Evolutionary conservation across 1,140 invertebrate species (phyloP), one percentile per base, ranked within the genome.

Genomic region (Scaptomyza hsui): DNA sequence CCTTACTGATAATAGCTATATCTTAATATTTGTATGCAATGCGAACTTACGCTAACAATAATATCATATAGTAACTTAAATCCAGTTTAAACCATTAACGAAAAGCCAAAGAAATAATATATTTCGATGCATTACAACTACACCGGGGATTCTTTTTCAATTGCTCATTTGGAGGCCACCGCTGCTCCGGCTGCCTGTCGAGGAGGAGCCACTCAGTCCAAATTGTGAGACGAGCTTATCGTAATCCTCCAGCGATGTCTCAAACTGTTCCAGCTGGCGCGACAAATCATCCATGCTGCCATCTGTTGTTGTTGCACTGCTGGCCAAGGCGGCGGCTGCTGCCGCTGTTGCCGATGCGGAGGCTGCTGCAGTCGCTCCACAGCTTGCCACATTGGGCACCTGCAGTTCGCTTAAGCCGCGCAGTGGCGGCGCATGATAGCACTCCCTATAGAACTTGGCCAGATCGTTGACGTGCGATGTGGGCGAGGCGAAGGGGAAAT

Each of bases 401-500:
- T 85, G 80, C 9, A 94, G 92, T 64, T 95, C 93, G 75, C 94
- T 95, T 10, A 94, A 93, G 4, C 89, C 89, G 35, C 94, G 93
- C 24, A 96, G 91, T 29, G 94, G 94, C 0, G 95, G 96, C 4
- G 96, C 96, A 78, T 93, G 93, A 91, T 96, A 95, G 91, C 95
- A 97, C 78, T 96, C 95, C 4, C 94, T 92, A 91, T 96, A 96
- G 92, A 97, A 97, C 56, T 94, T 93, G 35, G 95, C 95, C 56
- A 97, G 92, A 90, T 97, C 96, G 57, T 93, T 91, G 4, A 91
- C 88, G 41, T 91, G 90, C 24, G 92, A 93, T 42, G 92, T 93
- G 55, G 83, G 89, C 35, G 89, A 91, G n/a, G 92, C 93, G 89
- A 94, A 94, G 13, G 94, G 93, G 48, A 94, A 93, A 90, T 94